These are phyloP conservation scores for Panurus biarmicus DNA, from an alignment of 2,113 vertebrate species.

Conservation along the genomic window DNA sequence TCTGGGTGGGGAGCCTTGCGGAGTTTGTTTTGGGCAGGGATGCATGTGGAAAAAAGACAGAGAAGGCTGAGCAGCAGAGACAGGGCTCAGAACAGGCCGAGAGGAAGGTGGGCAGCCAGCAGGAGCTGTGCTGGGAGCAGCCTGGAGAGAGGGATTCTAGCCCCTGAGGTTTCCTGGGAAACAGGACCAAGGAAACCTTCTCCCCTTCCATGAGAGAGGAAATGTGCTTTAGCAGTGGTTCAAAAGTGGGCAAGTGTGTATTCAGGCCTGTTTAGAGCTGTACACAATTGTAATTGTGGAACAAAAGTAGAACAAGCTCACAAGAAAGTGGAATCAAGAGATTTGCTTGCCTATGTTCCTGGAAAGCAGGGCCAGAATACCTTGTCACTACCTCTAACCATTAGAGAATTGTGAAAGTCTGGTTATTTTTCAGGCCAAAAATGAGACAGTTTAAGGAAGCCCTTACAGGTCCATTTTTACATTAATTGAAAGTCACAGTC, in stretches of 20 bases:
- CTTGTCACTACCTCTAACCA: neutral
- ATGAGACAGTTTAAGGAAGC: neutral
- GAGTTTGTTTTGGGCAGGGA: constrained; percentile 51
- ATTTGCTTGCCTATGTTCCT: neutral
- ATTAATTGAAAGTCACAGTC: neutral
- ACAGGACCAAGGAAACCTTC: neutral
- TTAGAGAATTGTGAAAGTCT: neutral
- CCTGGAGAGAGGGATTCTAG: neutral
- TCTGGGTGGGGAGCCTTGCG: constrained; percentile 33
- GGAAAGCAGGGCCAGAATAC: neutral
- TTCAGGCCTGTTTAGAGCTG: neutral
- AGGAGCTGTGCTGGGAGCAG: neutral
- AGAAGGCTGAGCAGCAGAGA: neutral
- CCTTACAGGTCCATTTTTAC: neutral
- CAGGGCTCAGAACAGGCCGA: neutral
- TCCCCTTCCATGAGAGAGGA: neutral
- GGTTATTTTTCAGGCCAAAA: neutral
- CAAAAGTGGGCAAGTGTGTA: neutral
- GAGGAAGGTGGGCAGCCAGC: neutral
- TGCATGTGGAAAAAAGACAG: neutral
- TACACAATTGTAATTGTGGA: accelerated
- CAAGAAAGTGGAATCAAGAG: neutral
- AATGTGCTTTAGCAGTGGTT: neutral
- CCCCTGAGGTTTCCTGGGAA: accelerated
- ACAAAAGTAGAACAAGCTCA: neutral